Base-by-base conservation (phyloP, 2,797 vertebrate genomes). In the Phalloptychus januarius region DNA sequence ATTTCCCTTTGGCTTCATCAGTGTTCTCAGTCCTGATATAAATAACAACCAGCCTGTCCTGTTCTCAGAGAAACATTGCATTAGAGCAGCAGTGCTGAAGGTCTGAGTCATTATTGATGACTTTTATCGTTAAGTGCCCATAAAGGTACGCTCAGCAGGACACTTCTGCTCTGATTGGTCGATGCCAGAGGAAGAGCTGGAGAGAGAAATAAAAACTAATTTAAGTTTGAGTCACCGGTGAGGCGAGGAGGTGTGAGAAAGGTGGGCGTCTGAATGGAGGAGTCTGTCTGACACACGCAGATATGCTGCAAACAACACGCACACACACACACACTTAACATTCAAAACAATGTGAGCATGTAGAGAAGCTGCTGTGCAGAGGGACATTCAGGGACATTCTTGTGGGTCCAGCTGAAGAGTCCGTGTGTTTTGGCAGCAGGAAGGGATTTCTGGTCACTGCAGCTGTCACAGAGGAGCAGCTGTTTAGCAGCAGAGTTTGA, bases 181-280 rank as follows among this genome's bases (percentile, higher is more conserved):
- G 67, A 18, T 33, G 71, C 3, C 6, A 72, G 23, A 76, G 42
- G 46, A 44, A 81, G 46, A 72, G 20, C 40, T 44, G 42, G 38
- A 72, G 72, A 73, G 72, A 76, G 75, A 86, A 79, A 86, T 56
- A 71, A 80, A 84, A 76, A 76, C 58, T 86, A 33, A 86, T 84
- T 90, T 80, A 80, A 74, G 54, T 18, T 79, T 94, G 94, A 95
- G 87, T 95, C 94, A 82, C 54, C 7, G 74, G 77, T 83, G 83
- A 81, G 86, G 84, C 52, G 82, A 90, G 85, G 93, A 94, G 92
- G 89, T 93, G 93, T 33, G 77, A 91, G 83, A 85, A 87, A 90
- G 86, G 89, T 89, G 86, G 86, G 88, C 83, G 92, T 93, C 73
- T 93, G 71, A 86, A 75, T 79, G 88, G 78, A 91, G 87, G 89